Base-by-base conservation (phyloP, 2,888 invertebrate species). In the Eumerus sabulonum region DNA sequence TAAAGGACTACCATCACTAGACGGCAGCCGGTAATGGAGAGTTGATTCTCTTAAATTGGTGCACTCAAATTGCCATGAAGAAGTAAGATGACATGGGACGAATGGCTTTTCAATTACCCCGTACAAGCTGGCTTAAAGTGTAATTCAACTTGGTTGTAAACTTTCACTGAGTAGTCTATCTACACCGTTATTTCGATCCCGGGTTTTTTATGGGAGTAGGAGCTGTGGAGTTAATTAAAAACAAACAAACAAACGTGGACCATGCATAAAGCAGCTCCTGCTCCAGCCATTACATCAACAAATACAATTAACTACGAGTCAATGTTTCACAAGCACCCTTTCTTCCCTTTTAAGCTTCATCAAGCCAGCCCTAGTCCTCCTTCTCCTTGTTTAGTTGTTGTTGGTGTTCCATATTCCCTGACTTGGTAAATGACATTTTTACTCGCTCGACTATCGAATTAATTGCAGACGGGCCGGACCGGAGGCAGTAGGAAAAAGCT, bases 381-480 rank as follows among this genome's bases (percentile, higher is more conserved):
- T 27, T 27, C 27, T 7, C 27, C n/a, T n/a, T n/a, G n/a, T n/a
- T n/a, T n/a, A n/a, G n/a, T n/a, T n/a, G n/a, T n/a, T 27, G 3
- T 27, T 27, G 27, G 3, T 27, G 27, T 7, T 50, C 63, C 44
- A 35, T 63, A 63, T 63, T 47, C 50, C 62, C 57, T 68, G 57
- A 76, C 74, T 70, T 70, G 50, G 56, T 51, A 76, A 70, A 70
- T 72, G 63, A 51, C 63, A 72, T 57, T 57, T 72, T 60, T 53
- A 27, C 47, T 57, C 62, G 40, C 36, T 48, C 9, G 45, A 56
- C 68, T 68, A 72, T 72, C 57, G 47, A 77, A 67, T 77, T 73
- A 73, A 73, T 63, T 67, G 72, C 73, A 48, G 57, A 51, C 62
- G 67, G 51, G 18, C 51, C 57, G 38, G 14, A 17, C 5, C 17